These are phyloP conservation scores for Venusia cambrica DNA, from an alignment of 2,888 invertebrate species.

Conservation along the genomic window DNA sequence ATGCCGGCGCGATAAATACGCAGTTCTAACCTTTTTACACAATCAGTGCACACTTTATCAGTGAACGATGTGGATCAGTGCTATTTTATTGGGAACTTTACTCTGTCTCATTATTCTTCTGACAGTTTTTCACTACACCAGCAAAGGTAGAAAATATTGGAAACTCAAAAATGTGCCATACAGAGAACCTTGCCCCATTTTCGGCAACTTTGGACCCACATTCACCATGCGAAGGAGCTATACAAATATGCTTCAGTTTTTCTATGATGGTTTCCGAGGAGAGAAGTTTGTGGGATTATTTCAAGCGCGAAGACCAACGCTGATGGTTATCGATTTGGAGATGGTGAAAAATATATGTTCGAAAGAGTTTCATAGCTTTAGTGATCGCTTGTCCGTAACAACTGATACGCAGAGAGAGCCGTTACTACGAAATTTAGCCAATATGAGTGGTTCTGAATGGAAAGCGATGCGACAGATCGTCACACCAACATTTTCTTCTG, in stretches of 20 bases:
- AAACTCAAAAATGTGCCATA: constrained; percentile 60
- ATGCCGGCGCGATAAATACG: constrained; percentile 47
- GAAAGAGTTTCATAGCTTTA: constrained; percentile 60
- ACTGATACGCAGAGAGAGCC: constrained; percentile 72
- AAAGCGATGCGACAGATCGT: constrained; percentile 70
- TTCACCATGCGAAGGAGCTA: constrained; percentile 66
- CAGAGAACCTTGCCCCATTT: constrained; percentile 71
- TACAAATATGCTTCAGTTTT: constrained; percentile 58
- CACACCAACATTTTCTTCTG: constrained; percentile 72
- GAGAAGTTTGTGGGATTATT: constrained; percentile 69
- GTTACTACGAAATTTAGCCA: constrained; percentile 65
- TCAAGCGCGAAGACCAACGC: constrained; percentile 68
- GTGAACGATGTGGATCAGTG: constrained; percentile 52
- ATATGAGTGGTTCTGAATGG: constrained; percentile 75
- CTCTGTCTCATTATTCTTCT: constrained; percentile 48
- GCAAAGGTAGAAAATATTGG: constrained; percentile 72
- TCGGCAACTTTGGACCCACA: constrained; percentile 74
- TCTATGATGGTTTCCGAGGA: constrained; percentile 56
- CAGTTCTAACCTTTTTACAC: constrained; percentile 29
- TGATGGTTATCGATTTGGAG: constrained; percentile 65
- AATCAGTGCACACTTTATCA: constrained; percentile 25
- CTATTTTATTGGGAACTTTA: constrained; percentile 49
- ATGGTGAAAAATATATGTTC: constrained; percentile 61
- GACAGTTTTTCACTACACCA: constrained; percentile 58
- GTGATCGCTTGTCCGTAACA: constrained; percentile 63